phyloP scores from a whole-genome alignment of 1,140 invertebrate species.

The Eumeta japonica region DNA sequence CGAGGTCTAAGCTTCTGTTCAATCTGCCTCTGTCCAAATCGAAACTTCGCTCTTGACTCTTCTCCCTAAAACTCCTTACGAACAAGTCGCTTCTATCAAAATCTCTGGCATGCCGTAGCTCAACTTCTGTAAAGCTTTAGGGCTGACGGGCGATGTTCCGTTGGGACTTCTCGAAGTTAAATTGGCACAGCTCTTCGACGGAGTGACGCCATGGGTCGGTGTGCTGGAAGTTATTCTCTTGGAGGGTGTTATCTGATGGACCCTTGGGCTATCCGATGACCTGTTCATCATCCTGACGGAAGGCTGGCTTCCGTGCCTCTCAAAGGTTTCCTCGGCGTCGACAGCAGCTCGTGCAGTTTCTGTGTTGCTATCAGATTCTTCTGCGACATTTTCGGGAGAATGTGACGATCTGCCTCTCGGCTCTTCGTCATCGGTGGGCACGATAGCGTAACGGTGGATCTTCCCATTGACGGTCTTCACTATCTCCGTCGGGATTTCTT shows the following conservation, averaged over 20 bases:
- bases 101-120: conserved; percentile 49
- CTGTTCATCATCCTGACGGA: conserved; percentile 47
- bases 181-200: conserved; percentile 50
- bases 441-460: conserved; percentile 61
- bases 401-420: conserved; percentile 40
- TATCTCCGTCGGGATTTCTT: conserved; percentile 59
- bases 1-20: conserved; percentile 17
- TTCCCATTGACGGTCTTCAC: conserved; percentile 63
- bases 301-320: conserved; percentile 52
- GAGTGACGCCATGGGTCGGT: conserved; percentile 41
- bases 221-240: conserved; percentile 47
- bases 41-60: conserved; percentile 36
- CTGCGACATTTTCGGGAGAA: conserved; percentile 47
- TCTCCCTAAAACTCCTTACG: conserved; percentile 40
- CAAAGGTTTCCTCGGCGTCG: conserved; percentile 67
- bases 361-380: conserved; percentile 69
- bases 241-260: conserved; percentile 37
- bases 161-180: conserved; percentile 23
- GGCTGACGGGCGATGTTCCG: conserved; percentile 41
- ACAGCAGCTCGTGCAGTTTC: conserved; percentile 70
- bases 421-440: conserved; percentile 57
- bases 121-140: conserved; percentile 59
- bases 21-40: conserved; percentile 42
- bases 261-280: conserved; percentile 32
- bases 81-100: conserved; percentile 40